phyloP scores from a whole-genome alignment of 2,888 invertebrate species.

The Graphium colonna region DNA sequence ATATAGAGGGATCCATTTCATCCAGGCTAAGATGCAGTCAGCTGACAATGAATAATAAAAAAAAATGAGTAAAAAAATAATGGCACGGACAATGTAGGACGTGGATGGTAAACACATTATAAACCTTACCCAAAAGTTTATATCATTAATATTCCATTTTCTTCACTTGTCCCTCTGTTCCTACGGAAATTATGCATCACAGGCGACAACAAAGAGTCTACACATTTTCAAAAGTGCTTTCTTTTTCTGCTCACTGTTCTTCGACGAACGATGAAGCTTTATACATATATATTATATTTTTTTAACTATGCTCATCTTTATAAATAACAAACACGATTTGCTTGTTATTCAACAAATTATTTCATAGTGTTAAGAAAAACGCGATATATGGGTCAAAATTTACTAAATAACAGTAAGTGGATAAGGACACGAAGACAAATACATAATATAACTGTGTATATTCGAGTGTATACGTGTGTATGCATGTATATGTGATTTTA shows the following conservation, averaged over 20 bases:
- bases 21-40: constrained; percentile 45
- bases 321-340: constrained; percentile 21
- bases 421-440: constrained; percentile 50
- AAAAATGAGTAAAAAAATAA: neutral
- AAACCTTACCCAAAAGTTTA: constrained; percentile 31
- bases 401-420: constrained; percentile 35
- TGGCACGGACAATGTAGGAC: constrained; percentile 10
- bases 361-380: constrained; percentile 27
- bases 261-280: constrained; percentile 11
- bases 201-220: constrained; percentile 37
- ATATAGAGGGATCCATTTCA: constrained; percentile 88
- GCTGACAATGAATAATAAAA: constrained; percentile 26
- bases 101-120: constrained; percentile 25
- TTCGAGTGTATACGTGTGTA: constrained; percentile 33
- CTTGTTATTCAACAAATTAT: constrained; percentile 29
- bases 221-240: constrained; percentile 29
- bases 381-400: constrained; percentile 4
- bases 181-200: constrained; percentile 36
- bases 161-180: constrained; percentile 29
- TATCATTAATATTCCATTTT: constrained; percentile 39
- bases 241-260: constrained; percentile 33
- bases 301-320: constrained; percentile 32
- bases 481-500: constrained; percentile 7
- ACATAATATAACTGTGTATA: constrained; percentile 35
- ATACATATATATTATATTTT: neutral